phyloP scores from a whole-genome alignment of 2,113 vertebrate genomes.

The Poeciliopsis retropinna region DNA sequence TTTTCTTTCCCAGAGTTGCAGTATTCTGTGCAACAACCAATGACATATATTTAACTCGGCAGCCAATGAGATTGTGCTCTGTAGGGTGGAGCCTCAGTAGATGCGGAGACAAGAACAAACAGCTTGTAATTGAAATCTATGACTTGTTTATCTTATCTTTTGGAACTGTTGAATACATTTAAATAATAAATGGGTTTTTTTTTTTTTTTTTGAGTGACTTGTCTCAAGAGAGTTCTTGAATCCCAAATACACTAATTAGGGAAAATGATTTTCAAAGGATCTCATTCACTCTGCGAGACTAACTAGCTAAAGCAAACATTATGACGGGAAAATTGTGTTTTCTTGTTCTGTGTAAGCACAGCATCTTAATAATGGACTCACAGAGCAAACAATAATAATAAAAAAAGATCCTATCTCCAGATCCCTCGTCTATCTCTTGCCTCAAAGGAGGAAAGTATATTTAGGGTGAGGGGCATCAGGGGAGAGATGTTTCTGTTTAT shows the following conservation, averaged over 20 bases:
- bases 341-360: slow-evolving; percentile 31
- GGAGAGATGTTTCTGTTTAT: slow-evolving; percentile 49
- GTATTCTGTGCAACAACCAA: slow-evolving; percentile 65
- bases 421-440: slow-evolving; percentile 52
- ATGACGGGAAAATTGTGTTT: slow-evolving; percentile 28
- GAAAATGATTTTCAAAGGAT: slow-evolving; percentile 44
- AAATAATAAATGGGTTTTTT: slow-evolving; percentile 83
- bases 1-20: slow-evolving; percentile 56
- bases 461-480: slow-evolving; percentile 42
- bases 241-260: slow-evolving; percentile 47
- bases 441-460: slow-evolving; percentile 47
- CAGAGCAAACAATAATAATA: slow-evolving; percentile 36
- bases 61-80: slow-evolving; percentile 75
- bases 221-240: slow-evolving; percentile 65
- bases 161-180: slow-evolving; percentile 83
- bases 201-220: slow-evolving; percentile 73
- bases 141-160: slow-evolving; percentile 81
- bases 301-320: slow-evolving; percentile 37
- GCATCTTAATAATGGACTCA: slow-evolving; percentile 43
- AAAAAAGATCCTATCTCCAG: slow-evolving; percentile 38
- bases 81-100: slow-evolving; percentile 55
- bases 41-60: slow-evolving; percentile 71
- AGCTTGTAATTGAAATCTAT: slow-evolving; percentile 77
- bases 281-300: slow-evolving; percentile 27
- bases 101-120: slow-evolving; percentile 70